These are phyloP conservation scores for Megaceryle torquata DNA, from an alignment of 2,113 vertebrate genomes.

Conservation along the genomic window DNA sequence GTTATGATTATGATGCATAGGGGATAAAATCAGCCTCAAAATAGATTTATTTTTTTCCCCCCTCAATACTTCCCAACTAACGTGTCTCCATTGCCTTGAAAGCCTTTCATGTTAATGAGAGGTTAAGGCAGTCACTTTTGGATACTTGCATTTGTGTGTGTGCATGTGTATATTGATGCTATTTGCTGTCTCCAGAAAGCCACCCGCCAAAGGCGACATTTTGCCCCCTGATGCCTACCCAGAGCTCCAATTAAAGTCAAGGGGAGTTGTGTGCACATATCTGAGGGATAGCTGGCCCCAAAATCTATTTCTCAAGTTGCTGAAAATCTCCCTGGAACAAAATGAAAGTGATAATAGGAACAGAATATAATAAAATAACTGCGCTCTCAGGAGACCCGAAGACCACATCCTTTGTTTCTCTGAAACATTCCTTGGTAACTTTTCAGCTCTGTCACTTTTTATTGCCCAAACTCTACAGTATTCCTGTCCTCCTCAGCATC, in stretches of 20 bases:
- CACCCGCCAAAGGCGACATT: background rate
- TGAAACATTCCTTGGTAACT: constrained; percentile 59
- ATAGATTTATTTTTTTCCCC: background rate
- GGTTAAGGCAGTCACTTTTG: background rate
- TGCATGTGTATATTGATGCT: background rate
- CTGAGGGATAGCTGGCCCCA: background rate
- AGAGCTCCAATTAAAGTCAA: background rate
- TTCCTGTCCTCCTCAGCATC: background rate
- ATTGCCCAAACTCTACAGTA: constrained; percentile 1
- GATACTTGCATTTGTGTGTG: background rate
- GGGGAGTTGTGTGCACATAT: background rate
- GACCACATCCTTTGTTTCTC: constrained; percentile 62
- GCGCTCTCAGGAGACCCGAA: background rate
- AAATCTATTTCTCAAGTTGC: constrained; percentile 23
- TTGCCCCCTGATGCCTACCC: background rate
- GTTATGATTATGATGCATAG: background rate
- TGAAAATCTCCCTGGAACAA: constrained; percentile 57
- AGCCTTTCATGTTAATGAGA: constrained; percentile 1
- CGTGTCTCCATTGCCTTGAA: background rate
- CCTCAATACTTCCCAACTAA: background rate
- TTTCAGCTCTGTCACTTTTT: constrained; percentile 54
- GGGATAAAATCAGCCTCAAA: background rate
- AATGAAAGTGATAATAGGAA: constrained; percentile 53
- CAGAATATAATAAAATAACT: constrained; percentile 54
- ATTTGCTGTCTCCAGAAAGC: background rate